Evolutionary conservation across 2,797 vertebrate genomes (phyloP), one percentile per base, ranked within the genome.

Genomic region (Rhodeus uyekii): DNA sequence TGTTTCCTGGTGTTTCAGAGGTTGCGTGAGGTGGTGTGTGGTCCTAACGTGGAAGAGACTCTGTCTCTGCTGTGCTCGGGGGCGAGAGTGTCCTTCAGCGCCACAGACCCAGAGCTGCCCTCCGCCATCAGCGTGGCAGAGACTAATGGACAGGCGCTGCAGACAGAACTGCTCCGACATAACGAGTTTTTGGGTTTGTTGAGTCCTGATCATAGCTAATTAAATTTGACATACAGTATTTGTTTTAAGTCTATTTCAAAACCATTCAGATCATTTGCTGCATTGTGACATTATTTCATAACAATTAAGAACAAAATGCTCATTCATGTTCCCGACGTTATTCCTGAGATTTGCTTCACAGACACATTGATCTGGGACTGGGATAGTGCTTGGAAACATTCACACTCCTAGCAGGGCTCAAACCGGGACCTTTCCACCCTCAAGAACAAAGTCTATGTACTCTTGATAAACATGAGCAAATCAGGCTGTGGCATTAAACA

Each of bases 51-150:
- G 0, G 87, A 91, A 18, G 94, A 95, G 86, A 94, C 94, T 0
- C 88, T 95, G 87, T 92, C 90, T 55, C 89, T 95, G 53, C 91
- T 95, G 87, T 94, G 92, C 39, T 95, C 94, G 0, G 94, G 94
- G 76, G 91, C 92, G 10, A 92, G 90, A 87, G 93, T 92, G 14
- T 78, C 68, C 55, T 87, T 87, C 83, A 89, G 79, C 34, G 46
- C 83, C 0, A 39, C 63, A 5, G 92, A 93, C 58, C 89, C 84
- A n/a, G 88, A 90, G 27, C 84, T 32, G 34, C 88, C 83, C 34
- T 90, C 93, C 42, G 88, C 91, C 80, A 89, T 94, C 67, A 44
- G 84, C 18, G 68, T 95, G 85, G 94, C 94, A 3, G 93, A 95
- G 82, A 90, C 55, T 29, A 90, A 91, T 0, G 91, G 90, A 10